Percentiles rank a stretch among this genome's conserved stretches.
Evolutionary conservation across 1,140 invertebrate species (phyloP).

Genomic region (Magallana ariakensis): DNA sequence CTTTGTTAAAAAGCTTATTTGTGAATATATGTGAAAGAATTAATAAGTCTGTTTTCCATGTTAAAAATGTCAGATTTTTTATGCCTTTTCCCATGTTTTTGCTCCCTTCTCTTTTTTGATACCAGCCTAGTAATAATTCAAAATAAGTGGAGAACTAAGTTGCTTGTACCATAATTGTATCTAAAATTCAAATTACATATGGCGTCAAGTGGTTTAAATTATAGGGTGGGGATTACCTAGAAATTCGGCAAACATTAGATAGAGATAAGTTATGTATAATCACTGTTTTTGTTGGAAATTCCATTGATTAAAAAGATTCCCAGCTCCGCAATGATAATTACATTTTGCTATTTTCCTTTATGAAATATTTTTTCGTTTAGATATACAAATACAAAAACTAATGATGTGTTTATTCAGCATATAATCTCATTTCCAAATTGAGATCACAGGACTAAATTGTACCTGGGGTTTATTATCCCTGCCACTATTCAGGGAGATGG

Average conservation of each 20-base stretch:
- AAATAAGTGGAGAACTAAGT: conserved; percentile 23
- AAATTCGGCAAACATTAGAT: conserved; percentile 12
- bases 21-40: no score
- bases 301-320: conserved; percentile 8
- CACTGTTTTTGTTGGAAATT: not conserved
- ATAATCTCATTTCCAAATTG: conserved; percentile 21
- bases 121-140: not conserved
- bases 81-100: not conserved
- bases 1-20: no score
- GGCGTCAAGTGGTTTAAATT: conserved; percentile 9
- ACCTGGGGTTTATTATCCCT: not conserved
- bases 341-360: conserved; percentile 1
- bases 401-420: conserved; percentile 28
- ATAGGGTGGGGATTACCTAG: conserved; percentile 18
- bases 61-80: not conserved
- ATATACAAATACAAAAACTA: conserved; percentile 15
- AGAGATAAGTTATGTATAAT: conserved; percentile 3
- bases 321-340: not conserved
- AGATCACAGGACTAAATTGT: conserved; percentile 25
- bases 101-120: not conserved
- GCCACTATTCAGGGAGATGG: not conserved
- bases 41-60: no score
- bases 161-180: conserved; percentile 29
- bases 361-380: conserved; percentile 19
- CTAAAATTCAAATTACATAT: conserved; percentile 19